Evolutionary conservation across 2,113 vertebrate genomes (phyloP), one percentile per base, ranked within the genome.

Genomic region (Rynchops niger): DNA sequence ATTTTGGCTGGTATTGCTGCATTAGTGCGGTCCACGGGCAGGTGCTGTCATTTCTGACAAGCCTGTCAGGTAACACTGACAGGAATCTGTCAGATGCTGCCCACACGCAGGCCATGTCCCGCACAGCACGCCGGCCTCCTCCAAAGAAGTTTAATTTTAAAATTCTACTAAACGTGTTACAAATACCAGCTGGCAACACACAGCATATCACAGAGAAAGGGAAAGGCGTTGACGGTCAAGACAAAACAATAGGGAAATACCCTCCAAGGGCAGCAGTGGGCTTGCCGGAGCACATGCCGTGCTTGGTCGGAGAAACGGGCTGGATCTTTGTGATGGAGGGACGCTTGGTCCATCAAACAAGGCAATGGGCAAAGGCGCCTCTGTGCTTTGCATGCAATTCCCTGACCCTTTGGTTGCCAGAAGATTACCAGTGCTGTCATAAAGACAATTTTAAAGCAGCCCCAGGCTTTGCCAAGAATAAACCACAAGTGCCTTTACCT

Each of bases 41-140:
- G 93, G 84, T 93, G 93, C 93, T 97, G 82, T 87, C 65, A n/a
- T 82, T 94, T 95, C 86, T 97, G 93, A 95, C 94, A 97, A 91
- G 94, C 18, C 82, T 89, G 91, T 77, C 66, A 89, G 93, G 56
- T 87, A 78, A 63, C 78, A 87, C 88, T 1, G 45, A 94, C 86
- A 83, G 89, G 78, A 93, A 97, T 95, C 93, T 96, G 91, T 95
- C 94, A 95, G 89, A 93, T 85, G 66, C 96, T 92, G 87, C 95
- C 93, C 94, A 95, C 96, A 77, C 70, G 3, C 2, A 2, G 89
- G 86, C 86, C 50, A 4, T 23, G 74, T 95, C 93, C 94, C 26
- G 7, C 86, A 85, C 3, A 30, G 77, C 83, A 67, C 0, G 4
- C 66, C 82, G 95, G 94, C 94, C 95, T 94, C 70, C 91, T 89